Evolutionary conservation across 2,888 invertebrate genomes (phyloP), one percentile per base, ranked within the genome.

Genomic region (Tipula unca): DNA sequence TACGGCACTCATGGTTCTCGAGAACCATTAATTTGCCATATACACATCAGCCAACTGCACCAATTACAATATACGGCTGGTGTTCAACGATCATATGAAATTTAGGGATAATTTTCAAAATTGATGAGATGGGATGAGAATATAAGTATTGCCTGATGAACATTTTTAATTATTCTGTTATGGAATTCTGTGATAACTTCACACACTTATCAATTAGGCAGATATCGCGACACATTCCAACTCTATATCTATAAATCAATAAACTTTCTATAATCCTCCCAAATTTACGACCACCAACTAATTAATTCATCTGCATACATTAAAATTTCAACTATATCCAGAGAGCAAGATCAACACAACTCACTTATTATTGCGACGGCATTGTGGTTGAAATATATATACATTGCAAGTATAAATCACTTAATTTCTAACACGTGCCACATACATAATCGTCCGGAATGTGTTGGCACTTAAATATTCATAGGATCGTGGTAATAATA

Each of bases 371-470:
- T 39, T 35, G 35, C 6, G 35, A 4, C 6, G n/a, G 10, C n/a
- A 69, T 5, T 69, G 17, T 29, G 25, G 29, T n/a, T n/a, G n/a
- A n/a, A n/a, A n/a, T n/a, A n/a, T 82, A 25, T 82, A 82, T 25
- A 82, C 35, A 17, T 54, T 10, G 8, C 25, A 25, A 20, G 25
- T 69, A 20, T 25, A 69, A 69, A 32, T 85, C 82, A n/a, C 85
- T 86, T 85, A 86, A 86, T 86, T 84, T 85, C 32, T 1, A 85
- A 39, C 86, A 86, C 86, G 86, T 86, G 85, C 84, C 85, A 42
- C 39, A 86, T 85, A 36, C 82, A 85, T n/a, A 83, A 85, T 84
- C 82, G 42, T 83, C 85, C 29, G 17, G 17, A 14, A 29, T 82
- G 29, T 36, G 29, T 48, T 39, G 82, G 14, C 85, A 83, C 84